Evolutionary conservation across 2,113 vertebrate genomes (phyloP).

Genomic region (Burhinus oedicnemus): DNA sequence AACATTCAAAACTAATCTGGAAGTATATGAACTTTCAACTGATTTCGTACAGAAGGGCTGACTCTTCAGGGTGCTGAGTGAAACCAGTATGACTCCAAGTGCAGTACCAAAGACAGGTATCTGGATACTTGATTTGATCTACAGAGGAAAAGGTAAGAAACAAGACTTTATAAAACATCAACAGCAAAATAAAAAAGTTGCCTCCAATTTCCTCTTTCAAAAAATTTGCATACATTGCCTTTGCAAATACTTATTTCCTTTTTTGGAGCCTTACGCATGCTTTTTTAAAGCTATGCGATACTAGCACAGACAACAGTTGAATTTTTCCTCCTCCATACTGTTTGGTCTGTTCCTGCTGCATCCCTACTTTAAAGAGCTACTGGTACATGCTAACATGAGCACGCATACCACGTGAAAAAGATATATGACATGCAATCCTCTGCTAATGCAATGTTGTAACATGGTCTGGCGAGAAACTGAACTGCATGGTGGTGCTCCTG

Average conservation of each 20-base stretch:
- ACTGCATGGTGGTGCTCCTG: neutral
- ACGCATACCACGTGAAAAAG: neutral
- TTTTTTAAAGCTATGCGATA: neutral
- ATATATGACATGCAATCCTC: neutral
- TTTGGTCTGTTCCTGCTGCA: neutral
- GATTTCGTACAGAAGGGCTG: neutral
- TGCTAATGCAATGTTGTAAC: neutral
- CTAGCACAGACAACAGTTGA: neutral
- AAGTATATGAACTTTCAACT: neutral
- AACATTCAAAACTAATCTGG: neutral
- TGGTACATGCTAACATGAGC: neutral
- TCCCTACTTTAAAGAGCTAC: neutral
- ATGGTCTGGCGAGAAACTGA: neutral
- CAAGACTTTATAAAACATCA: neutral
- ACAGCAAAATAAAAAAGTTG: neutral
- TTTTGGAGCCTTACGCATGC: neutral
- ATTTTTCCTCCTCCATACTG: neutral
- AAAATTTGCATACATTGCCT: neutral
- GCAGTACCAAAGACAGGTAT: neutral
- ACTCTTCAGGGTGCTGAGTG: neutral
- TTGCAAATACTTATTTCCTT: neutral
- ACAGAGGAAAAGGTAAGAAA: neutral
- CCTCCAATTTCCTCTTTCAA: neutral
- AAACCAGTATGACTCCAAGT: neutral
- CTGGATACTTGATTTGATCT: neutral